Evolutionary conservation across 37 sponge, comb jelly and placozoan species (phyloP).

Genomic region (Ephydatia muelleri): DNA sequence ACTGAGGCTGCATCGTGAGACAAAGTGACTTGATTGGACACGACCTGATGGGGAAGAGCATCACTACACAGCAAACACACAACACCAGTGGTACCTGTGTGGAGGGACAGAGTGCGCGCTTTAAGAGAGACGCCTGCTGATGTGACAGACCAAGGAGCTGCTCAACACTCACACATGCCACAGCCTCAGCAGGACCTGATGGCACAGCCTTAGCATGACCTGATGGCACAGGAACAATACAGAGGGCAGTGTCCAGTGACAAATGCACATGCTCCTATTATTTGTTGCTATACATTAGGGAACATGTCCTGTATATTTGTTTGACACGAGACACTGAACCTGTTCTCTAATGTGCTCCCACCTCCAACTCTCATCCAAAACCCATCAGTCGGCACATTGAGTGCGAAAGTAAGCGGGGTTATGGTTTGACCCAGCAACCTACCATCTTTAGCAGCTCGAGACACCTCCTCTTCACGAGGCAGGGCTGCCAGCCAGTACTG

Average conservation of each 20-base stretch:
- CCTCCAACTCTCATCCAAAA: neutral
- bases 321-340: too few species aligned
- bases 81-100: neutral
- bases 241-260: too few species aligned
- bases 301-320: too few species aligned
- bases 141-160: neutral
- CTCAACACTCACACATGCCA: neutral
- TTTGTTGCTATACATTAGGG: too few species aligned
- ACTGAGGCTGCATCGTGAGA: neutral
- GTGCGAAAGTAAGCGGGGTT: neutral
- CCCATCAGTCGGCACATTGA: neutral
- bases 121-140: neutral
- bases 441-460: neutral
- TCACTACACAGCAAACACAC: too few species aligned
- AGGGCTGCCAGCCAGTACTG: constrained; percentile 12
- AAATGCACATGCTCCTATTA: too few species aligned
- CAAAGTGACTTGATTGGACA: too few species aligned
- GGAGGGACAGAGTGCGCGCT: neutral
- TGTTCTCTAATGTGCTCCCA: too few species aligned
- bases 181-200: too few species aligned
- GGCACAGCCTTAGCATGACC: too few species aligned
- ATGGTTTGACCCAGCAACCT: neutral
- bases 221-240: too few species aligned
- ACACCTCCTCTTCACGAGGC: neutral
- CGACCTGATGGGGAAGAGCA: too few species aligned